Evolutionary conservation across 2,113 vertebrate species (phyloP).

Genomic region (Dunckerocampus dactyliophorus): DNA sequence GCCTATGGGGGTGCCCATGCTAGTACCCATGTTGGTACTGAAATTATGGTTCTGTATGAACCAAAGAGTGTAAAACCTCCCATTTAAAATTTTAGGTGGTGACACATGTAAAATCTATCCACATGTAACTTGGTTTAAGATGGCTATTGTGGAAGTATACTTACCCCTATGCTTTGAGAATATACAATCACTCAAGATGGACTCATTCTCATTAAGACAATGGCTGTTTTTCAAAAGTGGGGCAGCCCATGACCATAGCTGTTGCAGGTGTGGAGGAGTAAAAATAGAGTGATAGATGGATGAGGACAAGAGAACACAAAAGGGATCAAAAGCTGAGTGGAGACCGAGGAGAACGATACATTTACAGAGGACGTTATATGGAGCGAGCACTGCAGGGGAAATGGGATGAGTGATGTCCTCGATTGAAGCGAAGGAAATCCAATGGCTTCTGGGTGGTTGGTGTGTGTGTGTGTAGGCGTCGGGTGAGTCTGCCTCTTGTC

Average conservation of each 20-base stretch:
- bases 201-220: background rate
- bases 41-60: no score
- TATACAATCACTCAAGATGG: background rate
- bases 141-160: no score
- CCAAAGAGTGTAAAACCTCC: no score
- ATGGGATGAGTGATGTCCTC: conserved; percentile 15
- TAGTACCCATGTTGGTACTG: no score
- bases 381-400: conserved; percentile 19
- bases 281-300: conserved; percentile 3
- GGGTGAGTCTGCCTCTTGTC: conserved; percentile 35
- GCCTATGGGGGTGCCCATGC: no score
- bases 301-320: background rate
- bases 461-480: conserved; percentile 37
- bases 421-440: conserved; percentile 32
- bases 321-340: background rate
- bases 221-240: background rate
- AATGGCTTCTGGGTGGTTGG: conserved; percentile 24
- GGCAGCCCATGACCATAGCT: no score
- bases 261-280: background rate
- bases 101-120: no score
- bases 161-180: no score
- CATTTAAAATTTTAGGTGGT: no score
- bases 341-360: background rate
- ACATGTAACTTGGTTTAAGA: no score
- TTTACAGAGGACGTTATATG: conserved; percentile 5